phyloP scores from a whole-genome alignment of 2,888 invertebrate genomes.

The Aphodius granarius region DNA sequence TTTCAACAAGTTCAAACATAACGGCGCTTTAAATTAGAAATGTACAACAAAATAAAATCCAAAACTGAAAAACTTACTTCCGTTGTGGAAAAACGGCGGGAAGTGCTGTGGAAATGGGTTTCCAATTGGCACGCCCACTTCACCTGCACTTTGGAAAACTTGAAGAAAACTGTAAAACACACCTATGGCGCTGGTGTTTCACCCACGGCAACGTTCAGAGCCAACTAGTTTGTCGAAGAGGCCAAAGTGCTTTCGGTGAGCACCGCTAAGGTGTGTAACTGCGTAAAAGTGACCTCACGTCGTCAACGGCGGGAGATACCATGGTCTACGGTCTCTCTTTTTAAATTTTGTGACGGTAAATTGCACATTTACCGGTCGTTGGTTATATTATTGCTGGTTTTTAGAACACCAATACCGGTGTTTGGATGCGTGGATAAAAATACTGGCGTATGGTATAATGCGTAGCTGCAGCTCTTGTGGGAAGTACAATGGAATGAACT shows the following conservation, averaged over 20 bases:
- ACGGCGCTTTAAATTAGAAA: neutral
- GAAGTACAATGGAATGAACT: neutral
- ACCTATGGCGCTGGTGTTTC: neutral
- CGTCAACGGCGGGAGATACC: neutral
- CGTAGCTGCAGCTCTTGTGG: neutral
- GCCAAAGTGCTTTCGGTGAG: neutral
- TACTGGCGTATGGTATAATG: neutral
- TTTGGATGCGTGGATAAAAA: neutral
- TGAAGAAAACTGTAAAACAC: neutral
- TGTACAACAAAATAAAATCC: neutral
- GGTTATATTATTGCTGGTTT: neutral
- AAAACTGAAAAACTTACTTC: neutral
- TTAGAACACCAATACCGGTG: neutral
- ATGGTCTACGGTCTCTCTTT: neutral
- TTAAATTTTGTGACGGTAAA: neutral
- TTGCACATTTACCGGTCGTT: neutral
- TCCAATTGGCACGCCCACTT: neutral
- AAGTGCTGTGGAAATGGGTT: neutral
- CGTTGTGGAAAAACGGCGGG: neutral
- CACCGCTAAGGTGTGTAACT: neutral
- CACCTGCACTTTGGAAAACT: neutral
- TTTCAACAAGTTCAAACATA: neutral
- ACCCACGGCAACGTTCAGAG: neutral
- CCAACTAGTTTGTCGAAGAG: neutral
- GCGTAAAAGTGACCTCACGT: neutral